Evolutionary conservation across 2,888 invertebrate genomes (phyloP).

Genomic region (Tetragonisca angustula): DNA sequence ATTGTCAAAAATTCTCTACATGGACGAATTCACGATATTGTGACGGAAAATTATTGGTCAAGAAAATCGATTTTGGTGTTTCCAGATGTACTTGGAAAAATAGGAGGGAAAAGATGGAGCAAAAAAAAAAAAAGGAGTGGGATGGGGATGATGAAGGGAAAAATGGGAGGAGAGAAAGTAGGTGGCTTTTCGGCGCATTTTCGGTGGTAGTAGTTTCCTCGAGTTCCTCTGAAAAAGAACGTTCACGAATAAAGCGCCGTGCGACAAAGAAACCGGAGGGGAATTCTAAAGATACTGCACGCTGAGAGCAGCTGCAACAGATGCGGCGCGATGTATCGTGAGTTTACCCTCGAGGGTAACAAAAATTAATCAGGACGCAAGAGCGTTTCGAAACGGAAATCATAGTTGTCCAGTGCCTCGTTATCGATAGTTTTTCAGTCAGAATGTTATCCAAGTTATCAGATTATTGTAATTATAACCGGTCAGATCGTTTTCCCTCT

Average conservation of each 20-base stretch:
- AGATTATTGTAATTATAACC: not conserved
- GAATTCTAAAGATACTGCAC: slow-evolving; percentile 61
- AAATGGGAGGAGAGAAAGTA: not conserved
- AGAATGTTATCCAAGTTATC: not conserved
- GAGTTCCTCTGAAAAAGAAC: slow-evolving; percentile 28
- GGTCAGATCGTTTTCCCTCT: too few relatives aligned
- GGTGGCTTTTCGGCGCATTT: slow-evolving; percentile 11
- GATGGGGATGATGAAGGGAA: not conserved
- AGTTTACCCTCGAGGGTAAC: slow-evolving; percentile 22
- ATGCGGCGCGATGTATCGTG: slow-evolving; percentile 34
- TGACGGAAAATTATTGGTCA: too few relatives aligned
- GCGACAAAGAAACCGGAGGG: slow-evolving; percentile 52
- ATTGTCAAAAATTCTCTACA: too few relatives aligned
- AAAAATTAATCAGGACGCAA: slow-evolving; percentile 42
- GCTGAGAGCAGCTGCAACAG: slow-evolving; percentile 58
- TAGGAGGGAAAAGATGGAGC: too few relatives aligned
- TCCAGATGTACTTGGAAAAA: too few relatives aligned
- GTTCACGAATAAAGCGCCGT: slow-evolving; percentile 44
- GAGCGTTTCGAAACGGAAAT: slow-evolving; percentile 7
- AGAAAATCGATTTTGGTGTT: too few relatives aligned
- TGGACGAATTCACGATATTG: too few relatives aligned
- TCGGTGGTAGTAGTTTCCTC: slow-evolving; percentile 3
- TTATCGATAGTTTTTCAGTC: not conserved
- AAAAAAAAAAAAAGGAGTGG: not conserved
- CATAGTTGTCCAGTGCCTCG: not conserved